Percentiles rank a stretch among this genome's conserved stretches.
Conservation (phyloP, 2,888 invertebrate species). For the Lasioglossum lativentre region DNA sequence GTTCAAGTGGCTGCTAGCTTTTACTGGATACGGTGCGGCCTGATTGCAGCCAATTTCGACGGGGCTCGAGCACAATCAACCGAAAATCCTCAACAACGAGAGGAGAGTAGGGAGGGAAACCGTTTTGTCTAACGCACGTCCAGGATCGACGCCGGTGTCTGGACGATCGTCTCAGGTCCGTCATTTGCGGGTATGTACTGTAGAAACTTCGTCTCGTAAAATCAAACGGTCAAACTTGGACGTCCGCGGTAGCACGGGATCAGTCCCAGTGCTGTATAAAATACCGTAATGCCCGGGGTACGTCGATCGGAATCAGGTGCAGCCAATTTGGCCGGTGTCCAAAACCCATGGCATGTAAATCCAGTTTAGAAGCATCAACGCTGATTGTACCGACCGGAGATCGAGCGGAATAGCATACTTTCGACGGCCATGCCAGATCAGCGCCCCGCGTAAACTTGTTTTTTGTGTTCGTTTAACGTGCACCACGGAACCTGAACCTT, state of each 20-base stretch:
- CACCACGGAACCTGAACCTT: constrained; percentile 44
- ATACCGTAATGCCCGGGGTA: constrained; percentile 74
- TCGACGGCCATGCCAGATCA: constrained; percentile 57
- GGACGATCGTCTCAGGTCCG: constrained; percentile 70
- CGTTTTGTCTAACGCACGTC: constrained; percentile 27
- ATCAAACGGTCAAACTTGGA: constrained; percentile 76
- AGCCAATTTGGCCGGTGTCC: constrained; percentile 80
- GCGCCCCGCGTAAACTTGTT: constrained; percentile 44
- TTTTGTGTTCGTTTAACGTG: constrained; percentile 44
- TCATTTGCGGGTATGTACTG: constrained; percentile 72
- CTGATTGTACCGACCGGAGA: constrained; percentile 63
- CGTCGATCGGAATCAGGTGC: constrained; percentile 81
- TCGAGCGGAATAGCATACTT: constrained; percentile 64
- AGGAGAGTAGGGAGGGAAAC: not conserved
- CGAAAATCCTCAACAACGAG: constrained; percentile 44
- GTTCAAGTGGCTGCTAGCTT: not conserved
- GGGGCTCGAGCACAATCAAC: not conserved
- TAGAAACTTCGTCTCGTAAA: constrained; percentile 79
- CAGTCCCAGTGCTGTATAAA: constrained; percentile 73
- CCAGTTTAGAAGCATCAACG: constrained; percentile 70
- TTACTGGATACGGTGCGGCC: not conserved
- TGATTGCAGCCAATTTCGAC: constrained; percentile 24
- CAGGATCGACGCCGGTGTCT: constrained; percentile 25
- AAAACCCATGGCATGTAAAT: constrained; percentile 78
- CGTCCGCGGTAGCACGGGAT: constrained; percentile 54